A percentile compares a stretch with the other conserved stretches of the same genome.
Evolutionary conservation across 2,113 vertebrate genomes (phyloP).

Genomic region (Corythaixoides concolor): DNA sequence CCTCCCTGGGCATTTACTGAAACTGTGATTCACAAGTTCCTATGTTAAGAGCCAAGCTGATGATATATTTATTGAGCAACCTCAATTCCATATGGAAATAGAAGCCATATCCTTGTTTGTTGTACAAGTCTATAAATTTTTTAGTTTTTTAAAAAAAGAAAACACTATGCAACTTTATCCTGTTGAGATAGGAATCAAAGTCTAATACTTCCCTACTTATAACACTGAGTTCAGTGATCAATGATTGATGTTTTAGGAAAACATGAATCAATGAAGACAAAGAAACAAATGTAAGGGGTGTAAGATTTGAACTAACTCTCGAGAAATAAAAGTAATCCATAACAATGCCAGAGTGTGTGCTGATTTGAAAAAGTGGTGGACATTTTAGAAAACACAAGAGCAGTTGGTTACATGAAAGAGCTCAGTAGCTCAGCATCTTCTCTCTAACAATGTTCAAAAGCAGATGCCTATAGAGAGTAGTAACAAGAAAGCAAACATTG

Average conservation of each 20-base stretch:
- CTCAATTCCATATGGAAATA: background rate
- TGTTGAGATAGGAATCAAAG: background rate
- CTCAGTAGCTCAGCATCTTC: background rate
- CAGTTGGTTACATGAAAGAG: background rate
- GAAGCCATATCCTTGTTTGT: background rate
- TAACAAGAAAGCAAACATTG: accelerated
- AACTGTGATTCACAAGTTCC: background rate
- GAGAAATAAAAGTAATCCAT: background rate
- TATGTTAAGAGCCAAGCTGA: background rate
- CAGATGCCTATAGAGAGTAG: background rate
- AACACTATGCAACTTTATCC: background rate
- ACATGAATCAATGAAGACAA: background rate
- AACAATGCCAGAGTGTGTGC: background rate
- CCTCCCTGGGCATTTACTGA: background rate
- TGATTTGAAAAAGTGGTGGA: background rate
- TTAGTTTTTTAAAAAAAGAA: too few relatives aligned
- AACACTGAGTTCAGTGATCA: background rate
- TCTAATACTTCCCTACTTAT: background rate
- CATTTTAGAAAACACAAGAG: background rate
- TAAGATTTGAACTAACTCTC: background rate
- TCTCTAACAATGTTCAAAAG: background rate
- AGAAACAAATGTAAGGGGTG: background rate
- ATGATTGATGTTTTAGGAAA: background rate
- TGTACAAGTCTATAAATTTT: background rate
- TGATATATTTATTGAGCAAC: background rate